Evolutionary conservation across 2,888 invertebrate species (phyloP).

Genomic region (Listrodromus nycthemerus): DNA sequence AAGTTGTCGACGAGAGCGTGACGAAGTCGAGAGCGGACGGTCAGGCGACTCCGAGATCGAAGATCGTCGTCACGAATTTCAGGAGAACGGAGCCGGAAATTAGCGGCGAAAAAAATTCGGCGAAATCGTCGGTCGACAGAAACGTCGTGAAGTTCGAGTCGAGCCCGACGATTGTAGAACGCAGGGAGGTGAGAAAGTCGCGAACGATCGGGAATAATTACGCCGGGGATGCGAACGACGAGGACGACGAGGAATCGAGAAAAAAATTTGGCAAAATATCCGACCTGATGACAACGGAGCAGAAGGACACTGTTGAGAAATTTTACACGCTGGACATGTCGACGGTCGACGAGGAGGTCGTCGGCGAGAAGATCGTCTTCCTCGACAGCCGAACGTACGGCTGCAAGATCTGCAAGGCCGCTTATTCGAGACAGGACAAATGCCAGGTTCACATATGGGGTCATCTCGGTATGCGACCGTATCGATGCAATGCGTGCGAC

Average conservation of each 20-base stretch:
- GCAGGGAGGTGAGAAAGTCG: neutral
- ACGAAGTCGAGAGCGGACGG: no score
- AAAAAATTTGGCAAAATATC: conserved; percentile 74
- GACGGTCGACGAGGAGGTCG: conserved; percentile 71
- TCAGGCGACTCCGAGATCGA: no score
- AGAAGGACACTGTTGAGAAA: conserved; percentile 76
- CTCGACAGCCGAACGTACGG: conserved; percentile 73
- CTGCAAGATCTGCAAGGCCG: conserved; percentile 74
- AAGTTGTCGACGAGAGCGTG: conserved; percentile 14
- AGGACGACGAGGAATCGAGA: conserved; percentile 51
- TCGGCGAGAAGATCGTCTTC: conserved; percentile 70
- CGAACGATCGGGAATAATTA: neutral
- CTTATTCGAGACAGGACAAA: conserved; percentile 77
- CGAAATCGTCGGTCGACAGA: no score
- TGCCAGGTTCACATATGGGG: conserved; percentile 80
- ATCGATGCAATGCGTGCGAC: conserved; percentile 76
- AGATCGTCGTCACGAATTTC: no score
- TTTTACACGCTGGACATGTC: conserved; percentile 76
- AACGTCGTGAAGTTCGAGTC: no score
- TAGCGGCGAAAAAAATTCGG: no score
- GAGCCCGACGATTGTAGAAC: neutral
- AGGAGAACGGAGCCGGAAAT: no score
- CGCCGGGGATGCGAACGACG: conserved; percentile 5
- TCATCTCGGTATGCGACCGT: conserved; percentile 79
- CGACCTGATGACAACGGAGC: conserved; percentile 77